Evolutionary conservation across 2,888 invertebrate species (phyloP).

Genomic region (Hoplodrina blanda): DNA sequence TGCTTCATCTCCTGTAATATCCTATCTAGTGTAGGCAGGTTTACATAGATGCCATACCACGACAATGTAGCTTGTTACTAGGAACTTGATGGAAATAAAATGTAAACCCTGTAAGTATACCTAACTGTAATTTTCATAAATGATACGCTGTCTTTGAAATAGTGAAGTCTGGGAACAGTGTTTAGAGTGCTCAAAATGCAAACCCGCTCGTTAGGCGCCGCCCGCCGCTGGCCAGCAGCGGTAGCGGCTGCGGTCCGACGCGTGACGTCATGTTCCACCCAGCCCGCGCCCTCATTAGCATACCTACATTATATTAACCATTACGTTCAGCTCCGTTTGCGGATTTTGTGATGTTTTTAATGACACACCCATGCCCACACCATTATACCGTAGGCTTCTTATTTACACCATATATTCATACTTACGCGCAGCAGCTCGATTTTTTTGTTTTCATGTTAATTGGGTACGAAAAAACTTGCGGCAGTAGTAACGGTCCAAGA

Average conservation of each 20-base stretch:
- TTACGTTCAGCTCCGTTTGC: conserved; percentile 83
- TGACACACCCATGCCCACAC: conserved; percentile 75
- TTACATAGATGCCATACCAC: conserved; percentile 46
- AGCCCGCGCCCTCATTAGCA: conserved; percentile 88
- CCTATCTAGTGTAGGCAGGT: conserved; percentile 61
- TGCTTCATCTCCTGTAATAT: conserved; percentile 70
- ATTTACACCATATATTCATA: conserved; percentile 66
- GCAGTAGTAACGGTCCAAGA: neutral
- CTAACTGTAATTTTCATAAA: conserved; percentile 13
- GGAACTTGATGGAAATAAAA: conserved; percentile 18
- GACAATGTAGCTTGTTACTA: conserved; percentile 37
- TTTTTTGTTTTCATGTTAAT: conserved; percentile 61
- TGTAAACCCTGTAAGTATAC: neutral
- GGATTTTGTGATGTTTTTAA: conserved; percentile 84
- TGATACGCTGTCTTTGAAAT: conserved; percentile 63
- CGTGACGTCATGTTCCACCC: conserved; percentile 87
- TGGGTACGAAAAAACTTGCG: conserved; percentile 12
- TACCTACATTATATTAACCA: conserved; percentile 89
- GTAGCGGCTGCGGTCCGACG: conserved; percentile 85
- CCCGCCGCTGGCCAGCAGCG: conserved; percentile 66
- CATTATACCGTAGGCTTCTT: conserved; percentile 68
- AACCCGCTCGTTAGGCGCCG: conserved; percentile 84
- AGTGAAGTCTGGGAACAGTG: conserved; percentile 65
- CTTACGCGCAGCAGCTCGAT: conserved; percentile 25
- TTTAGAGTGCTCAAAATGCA: conserved; percentile 85